These are phyloP conservation scores for Oceanodroma leucorhoa DNA, from an alignment of 2,797 vertebrate species.

Conservation along the genomic window DNA sequence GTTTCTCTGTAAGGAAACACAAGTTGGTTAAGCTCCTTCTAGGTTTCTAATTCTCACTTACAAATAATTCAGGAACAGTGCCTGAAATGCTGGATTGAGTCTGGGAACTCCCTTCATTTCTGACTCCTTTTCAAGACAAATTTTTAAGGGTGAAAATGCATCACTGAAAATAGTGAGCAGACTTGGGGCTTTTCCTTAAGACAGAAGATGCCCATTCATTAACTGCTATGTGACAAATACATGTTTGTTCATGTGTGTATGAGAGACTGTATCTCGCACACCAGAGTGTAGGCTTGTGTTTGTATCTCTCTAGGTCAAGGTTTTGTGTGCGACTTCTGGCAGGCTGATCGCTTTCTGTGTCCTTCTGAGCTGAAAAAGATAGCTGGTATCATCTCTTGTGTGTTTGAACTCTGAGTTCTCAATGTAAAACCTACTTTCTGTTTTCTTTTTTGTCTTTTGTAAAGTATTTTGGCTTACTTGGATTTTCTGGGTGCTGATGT, in stretches of 20 bases:
- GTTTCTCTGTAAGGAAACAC: conserved; percentile 1
- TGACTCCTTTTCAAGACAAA: neutral
- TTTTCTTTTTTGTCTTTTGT: neutral
- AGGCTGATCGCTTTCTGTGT: neutral
- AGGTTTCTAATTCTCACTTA: conserved; percentile 7
- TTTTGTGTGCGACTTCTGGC: neutral
- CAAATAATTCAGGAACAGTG: conserved; percentile 34
- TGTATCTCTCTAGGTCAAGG: neutral
- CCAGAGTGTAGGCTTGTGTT: neutral
- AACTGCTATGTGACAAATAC: neutral
- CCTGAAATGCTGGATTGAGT: neutral
- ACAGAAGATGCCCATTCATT: neutral
- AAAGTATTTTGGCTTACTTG: neutral
- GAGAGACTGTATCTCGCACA: neutral
- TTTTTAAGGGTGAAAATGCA: neutral
- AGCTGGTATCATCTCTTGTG: neutral
- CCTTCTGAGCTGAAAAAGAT: neutral
- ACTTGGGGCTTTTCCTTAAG: neutral
- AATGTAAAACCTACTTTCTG: neutral
- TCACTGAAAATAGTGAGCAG: neutral
- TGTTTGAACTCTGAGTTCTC: neutral
- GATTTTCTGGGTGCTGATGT: neutral
- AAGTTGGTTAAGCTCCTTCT: neutral
- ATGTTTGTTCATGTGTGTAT: neutral
- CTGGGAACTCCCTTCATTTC: neutral